Evolutionary conservation across 2,797 vertebrate species (phyloP).

Genomic region (Sciurus vulgaris): DNA sequence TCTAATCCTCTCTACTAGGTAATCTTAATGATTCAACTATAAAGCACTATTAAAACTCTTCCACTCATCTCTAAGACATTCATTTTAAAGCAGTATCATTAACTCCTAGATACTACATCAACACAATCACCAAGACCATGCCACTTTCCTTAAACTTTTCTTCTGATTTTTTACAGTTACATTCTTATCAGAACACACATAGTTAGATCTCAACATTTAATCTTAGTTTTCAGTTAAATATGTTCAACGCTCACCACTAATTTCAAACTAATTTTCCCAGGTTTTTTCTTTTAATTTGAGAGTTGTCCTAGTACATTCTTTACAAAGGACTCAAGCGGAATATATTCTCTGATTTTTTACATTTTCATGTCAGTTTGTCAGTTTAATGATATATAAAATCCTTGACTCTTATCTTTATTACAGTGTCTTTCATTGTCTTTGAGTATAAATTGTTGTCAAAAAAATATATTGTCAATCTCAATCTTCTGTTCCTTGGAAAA

Average conservation of each 20-base stretch:
- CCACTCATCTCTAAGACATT: neutral
- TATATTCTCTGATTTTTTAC: neutral
- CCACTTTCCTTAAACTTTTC: neutral
- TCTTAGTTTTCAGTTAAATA: neutral
- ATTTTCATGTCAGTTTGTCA: neutral
- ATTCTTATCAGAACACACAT: neutral
- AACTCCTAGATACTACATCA: neutral
- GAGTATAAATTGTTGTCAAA: neutral
- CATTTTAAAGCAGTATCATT: neutral
- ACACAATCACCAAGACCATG: neutral
- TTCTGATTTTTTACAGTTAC: neutral
- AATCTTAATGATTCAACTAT: neutral
- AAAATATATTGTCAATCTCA: neutral
- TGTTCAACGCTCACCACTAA: neutral
- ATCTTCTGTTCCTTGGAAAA: neutral
- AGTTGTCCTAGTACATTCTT: neutral
- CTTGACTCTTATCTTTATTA: neutral
- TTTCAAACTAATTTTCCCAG: neutral
- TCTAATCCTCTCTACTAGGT: neutral
- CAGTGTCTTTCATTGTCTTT: neutral
- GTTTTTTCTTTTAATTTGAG: neutral
- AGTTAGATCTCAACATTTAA: neutral
- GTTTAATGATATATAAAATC: neutral
- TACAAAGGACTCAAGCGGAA: neutral
- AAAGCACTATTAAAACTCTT: neutral